Evolutionary conservation across 37 sponge, comb jelly and placozoan species (phyloP).

Genomic region (Axinella damicornis): DNA sequence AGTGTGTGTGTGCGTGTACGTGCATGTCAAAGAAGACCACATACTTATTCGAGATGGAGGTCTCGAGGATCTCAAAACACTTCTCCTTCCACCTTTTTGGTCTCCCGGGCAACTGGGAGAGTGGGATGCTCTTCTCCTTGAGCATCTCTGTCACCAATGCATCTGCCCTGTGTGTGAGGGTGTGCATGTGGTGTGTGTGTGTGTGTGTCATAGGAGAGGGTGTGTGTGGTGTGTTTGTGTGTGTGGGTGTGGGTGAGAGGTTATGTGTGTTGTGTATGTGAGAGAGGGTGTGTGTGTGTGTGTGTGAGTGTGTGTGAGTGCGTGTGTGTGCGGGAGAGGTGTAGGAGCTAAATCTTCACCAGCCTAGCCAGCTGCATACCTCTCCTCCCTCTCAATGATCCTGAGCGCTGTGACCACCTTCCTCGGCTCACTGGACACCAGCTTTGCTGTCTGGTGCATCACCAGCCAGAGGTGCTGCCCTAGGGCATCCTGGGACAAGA

Average conservation of each 20-base stretch:
- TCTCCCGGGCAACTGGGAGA: constrained; percentile 69
- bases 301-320: too few relatives aligned
- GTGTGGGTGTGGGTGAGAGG: background rate
- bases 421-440: constrained; percentile 50
- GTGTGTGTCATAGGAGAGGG: background rate
- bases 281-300: too few relatives aligned
- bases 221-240: too few relatives aligned
- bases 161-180: constrained; percentile 25
- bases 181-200: too few relatives aligned
- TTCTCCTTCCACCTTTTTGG: constrained; percentile 84
- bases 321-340: background rate
- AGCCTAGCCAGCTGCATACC: constrained; percentile 4
- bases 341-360: background rate
- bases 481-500: constrained; percentile 40
- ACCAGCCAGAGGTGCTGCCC: constrained; percentile 77
- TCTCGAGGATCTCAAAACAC: constrained; percentile 75
- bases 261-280: too few relatives aligned
- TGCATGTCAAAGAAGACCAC: too few relatives aligned
- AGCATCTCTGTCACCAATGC: constrained; percentile 38
- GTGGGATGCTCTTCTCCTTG: constrained; percentile 33
- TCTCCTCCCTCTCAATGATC: constrained; percentile 93
- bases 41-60: constrained; percentile 75
- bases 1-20: too few relatives aligned
- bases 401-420: constrained; percentile 86
- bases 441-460: constrained; percentile 21